Evolutionary conservation across 2,888 invertebrate species (phyloP), one percentile per base, ranked within the genome.

Genomic region (Athripsodes cinereus): DNA sequence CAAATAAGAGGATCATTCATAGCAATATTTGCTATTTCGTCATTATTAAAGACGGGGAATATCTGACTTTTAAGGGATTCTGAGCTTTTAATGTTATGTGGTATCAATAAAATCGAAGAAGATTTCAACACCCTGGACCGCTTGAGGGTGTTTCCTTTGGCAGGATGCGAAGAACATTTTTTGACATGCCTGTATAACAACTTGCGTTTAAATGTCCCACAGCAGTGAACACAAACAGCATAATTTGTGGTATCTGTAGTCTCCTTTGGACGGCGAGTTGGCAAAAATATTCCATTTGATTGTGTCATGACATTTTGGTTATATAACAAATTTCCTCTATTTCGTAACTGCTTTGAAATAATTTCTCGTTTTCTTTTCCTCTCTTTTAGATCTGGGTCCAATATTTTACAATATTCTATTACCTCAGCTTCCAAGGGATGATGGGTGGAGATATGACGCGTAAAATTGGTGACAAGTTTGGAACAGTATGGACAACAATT

Each of bases 11-110:
- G 47, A 22, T 53, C 53, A 22, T 35, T 40, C 53, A 53, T 53
- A 22, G 53, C 47, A 20, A 13, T 53, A 22, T 53, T 53, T 44
- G 53, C 46, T 22, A 53, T 44, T 16, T 44, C 22, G 40, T 53
- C 53, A 18, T 53, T 53, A 16, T 53, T 53, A 22, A 53, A 46
- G 20, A 53, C 47, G 16, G 53, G 47, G 46, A 53, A 53, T 53
- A 53, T 47, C 16, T 20, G 5, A 18, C 18, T 53, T 53, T 22
- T 46, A 2, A 53, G 40, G 13, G 22, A 10, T 44, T 53, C 22
- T 11, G 53, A 13, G 20, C 10, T 53, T 53, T 53, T 5, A 6
- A 2, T 22, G 46, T 53, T 53, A 11, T 53, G 20, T 46, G 21
- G n/a, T 22, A 5, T 26, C 22, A 53, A 53, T 11, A 53, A 46